Base-by-base conservation (phyloP, 2,113 vertebrate species). In the Scytalopus superciliaris region DNA sequence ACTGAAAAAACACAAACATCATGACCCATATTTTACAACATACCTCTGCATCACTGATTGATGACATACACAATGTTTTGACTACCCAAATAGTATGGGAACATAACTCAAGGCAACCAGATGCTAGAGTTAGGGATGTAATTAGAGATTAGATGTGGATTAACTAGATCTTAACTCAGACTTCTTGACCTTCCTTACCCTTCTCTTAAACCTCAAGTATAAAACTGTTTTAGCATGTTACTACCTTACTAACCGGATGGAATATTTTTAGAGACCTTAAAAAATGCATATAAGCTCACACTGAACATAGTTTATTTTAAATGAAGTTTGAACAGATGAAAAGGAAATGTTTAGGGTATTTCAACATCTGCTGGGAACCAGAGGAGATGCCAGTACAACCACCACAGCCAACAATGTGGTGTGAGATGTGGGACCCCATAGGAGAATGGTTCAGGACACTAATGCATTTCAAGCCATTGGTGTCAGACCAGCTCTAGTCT, bases 351-450 rank as follows among this genome's bases (percentile, higher is more conserved):
- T 35, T 6, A 5, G 35, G 10, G 2, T 2, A 19, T n/a, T 78
- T 83, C 52, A 79, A 73, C 19, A 78, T 15, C 37, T 82, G 37
- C 40, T 49, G 55, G 21, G 28, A 80, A 39, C 9, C 57, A 70
- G 50, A 72, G 44, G 5, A 87, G 19, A 82, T 56, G 21, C 23
- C 69, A 81, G 33, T 8, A 27, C 14, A 31, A 19, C 27, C 77
- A 52, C 0, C 4, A 63, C 0, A 44, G 30, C 24, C 19, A 86
- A 47, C 25, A 68, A 11, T 0, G 0, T 1, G 1, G 8, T 25
- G 11, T 49, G 23, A 79, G 74, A 56, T 0, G 14, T 3, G 10
- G 35, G 27, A 39, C 30, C 5, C 12, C 4, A 0, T 0, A 14
- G 21, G 24, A 12, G 42, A 60, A 30, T 0, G 0, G 19, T 4